phyloP scores from a whole-genome alignment of 2,113 vertebrate species.

The Limanda limanda region DNA sequence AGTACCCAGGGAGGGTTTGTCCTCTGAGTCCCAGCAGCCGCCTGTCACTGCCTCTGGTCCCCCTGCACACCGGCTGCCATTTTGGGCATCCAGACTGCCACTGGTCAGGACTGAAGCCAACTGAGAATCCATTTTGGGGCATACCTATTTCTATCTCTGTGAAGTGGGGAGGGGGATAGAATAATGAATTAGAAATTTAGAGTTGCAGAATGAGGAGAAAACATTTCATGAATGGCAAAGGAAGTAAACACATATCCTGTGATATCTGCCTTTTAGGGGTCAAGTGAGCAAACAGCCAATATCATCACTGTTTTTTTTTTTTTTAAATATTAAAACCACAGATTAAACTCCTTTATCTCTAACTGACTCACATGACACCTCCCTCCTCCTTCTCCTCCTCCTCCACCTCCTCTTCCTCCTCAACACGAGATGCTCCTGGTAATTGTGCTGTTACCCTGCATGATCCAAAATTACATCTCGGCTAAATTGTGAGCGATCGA shows the following conservation, averaged over 20 bases:
- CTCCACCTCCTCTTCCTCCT: not conserved
- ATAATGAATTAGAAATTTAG: conserved; percentile 13
- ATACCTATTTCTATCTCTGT: conserved; percentile 71
- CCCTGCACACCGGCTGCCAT: conserved; percentile 70
- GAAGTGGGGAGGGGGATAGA: conserved; percentile 26
- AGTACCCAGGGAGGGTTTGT: conserved; percentile 41
- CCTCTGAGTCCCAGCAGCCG: conserved; percentile 54
- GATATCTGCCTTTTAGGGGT: conserved; percentile 35
- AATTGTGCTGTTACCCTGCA: conserved; percentile 1
- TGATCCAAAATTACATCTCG: conserved; percentile 32
- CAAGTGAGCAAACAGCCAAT: conserved; percentile 39
- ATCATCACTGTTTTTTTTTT: not conserved
- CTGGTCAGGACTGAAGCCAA: conserved; percentile 79
- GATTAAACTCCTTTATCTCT: conserved; percentile 5
- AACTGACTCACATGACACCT: conserved; percentile 29
- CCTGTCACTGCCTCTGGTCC: conserved; percentile 54
- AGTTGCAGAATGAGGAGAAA: not conserved
- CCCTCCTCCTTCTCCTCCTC: conserved; percentile 1
- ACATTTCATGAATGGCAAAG: not conserved
- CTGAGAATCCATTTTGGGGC: conserved; percentile 82
- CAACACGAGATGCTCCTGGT: conserved; percentile 18
- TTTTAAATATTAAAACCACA: not conserved
- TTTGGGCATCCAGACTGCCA: conserved; percentile 76
- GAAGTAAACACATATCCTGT: not conserved
- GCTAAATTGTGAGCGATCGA: not conserved